Evolutionary conservation across 2,888 invertebrate species (phyloP).

Genomic region (Chrysodeixis includens): DNA sequence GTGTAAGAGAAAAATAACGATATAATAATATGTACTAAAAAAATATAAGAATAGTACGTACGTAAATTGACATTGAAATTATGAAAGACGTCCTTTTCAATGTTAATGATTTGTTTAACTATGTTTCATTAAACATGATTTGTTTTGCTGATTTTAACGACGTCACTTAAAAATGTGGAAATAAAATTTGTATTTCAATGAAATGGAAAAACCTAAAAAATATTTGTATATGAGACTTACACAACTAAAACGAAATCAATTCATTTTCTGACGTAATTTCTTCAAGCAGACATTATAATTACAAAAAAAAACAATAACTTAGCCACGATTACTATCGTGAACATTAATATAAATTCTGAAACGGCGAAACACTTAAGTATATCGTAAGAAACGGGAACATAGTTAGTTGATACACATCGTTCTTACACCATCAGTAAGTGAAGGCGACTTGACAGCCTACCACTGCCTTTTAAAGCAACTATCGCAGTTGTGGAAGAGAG

Average conservation of each 20-base stretch:
- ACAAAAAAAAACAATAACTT: too few relatives aligned
- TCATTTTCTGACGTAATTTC: too few relatives aligned
- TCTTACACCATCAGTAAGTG: constrained; percentile 47
- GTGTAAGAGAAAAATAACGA: background rate
- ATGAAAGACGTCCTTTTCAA: background rate
- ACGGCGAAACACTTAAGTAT: constrained; percentile 24
- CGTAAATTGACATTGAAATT: background rate
- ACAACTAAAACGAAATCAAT: too few relatives aligned
- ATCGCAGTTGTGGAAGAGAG: too few relatives aligned
- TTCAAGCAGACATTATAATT: too few relatives aligned
- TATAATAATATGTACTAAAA: too few relatives aligned
- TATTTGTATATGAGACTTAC: too few relatives aligned
- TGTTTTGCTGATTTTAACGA: background rate
- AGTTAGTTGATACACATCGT: constrained; percentile 45
- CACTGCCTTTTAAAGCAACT: too few relatives aligned
- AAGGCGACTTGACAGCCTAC: constrained; percentile 25
- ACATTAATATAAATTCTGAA: background rate
- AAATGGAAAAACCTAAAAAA: too few relatives aligned
- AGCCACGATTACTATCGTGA: too few relatives aligned
- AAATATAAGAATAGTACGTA: too few relatives aligned
- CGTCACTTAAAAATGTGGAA: background rate
- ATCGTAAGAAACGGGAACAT: constrained; percentile 30
- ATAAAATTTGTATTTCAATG: too few relatives aligned
- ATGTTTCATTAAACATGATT: background rate
- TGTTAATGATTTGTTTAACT: constrained; percentile 4